Evolutionary conservation across 1,140 invertebrate species (phyloP).

Genomic region (Acyrthosiphon pisum): DNA sequence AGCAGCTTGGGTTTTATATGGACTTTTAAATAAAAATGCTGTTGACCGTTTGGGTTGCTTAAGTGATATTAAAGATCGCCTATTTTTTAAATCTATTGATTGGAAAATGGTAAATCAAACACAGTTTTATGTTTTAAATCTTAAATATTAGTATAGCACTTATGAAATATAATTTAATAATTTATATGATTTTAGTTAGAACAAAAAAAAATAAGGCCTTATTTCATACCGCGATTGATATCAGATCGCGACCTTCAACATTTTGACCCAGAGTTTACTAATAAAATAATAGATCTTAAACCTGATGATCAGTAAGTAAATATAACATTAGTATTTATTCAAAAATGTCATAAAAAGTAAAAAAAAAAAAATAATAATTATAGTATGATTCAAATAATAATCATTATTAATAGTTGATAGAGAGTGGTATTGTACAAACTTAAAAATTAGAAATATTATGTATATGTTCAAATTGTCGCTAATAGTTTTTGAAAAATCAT

Average conservation of each 20-base stretch:
- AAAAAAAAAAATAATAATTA: too few species aligned
- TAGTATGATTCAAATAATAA: too few species aligned
- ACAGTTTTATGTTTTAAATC: neutral
- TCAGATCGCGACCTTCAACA: slow-evolving; percentile 93
- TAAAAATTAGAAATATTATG: too few species aligned
- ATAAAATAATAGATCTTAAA: slow-evolving; percentile 95
- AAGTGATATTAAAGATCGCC: slow-evolving; percentile 89
- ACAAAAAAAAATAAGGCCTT: slow-evolving; percentile 93
- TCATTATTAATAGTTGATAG: too few species aligned
- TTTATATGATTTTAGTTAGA: slow-evolving; percentile 74
- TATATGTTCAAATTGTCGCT: too few species aligned
- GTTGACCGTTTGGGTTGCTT: slow-evolving; percentile 94
- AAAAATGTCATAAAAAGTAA: too few species aligned
- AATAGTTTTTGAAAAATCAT: too few species aligned
- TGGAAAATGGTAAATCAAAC: slow-evolving; percentile 87
- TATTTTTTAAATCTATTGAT: slow-evolving; percentile 98
- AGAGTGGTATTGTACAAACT: too few species aligned
- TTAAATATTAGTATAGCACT: neutral
- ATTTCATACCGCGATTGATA: slow-evolving; percentile 93
- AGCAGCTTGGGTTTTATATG: slow-evolving; percentile 96
- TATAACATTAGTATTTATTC: neutral
- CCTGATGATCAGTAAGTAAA: slow-evolving; percentile 92
- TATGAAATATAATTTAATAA: neutral
- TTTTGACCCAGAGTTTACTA: slow-evolving; percentile 99
- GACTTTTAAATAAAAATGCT: slow-evolving; percentile 99